Evolutionary conservation across 2,113 vertebrate genomes (phyloP).

Genomic region (Scopus umbretta): DNA sequence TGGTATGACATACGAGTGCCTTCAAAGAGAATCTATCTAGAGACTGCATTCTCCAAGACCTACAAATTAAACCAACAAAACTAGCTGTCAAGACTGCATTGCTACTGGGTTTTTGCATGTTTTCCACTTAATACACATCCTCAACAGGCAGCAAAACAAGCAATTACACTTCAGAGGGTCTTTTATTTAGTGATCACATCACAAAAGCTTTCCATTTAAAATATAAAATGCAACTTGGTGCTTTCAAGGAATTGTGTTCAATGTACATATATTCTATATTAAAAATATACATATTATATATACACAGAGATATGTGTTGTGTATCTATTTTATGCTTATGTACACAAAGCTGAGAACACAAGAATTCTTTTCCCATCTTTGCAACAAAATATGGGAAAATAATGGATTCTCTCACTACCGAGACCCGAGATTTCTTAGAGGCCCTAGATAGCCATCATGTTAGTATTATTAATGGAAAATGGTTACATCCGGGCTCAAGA

Average conservation of each 20-base stretch:
- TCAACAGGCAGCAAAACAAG: background rate
- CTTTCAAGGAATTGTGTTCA: background rate
- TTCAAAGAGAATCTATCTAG: background rate
- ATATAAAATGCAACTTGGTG: background rate
- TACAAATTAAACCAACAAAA: background rate
- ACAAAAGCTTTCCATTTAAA: background rate
- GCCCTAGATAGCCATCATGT: background rate
- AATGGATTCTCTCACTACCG: background rate
- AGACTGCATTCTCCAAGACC: background rate
- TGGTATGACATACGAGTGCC: background rate
- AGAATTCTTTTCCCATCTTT: background rate
- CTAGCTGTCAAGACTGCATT: background rate
- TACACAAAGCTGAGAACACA: background rate
- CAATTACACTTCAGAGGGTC: background rate
- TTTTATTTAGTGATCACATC: background rate
- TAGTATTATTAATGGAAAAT: constrained; percentile 12
- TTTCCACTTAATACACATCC: background rate
- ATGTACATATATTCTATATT: background rate
- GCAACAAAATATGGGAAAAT: background rate
- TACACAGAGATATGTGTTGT: background rate
- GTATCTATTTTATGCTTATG: background rate
- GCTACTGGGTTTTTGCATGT: background rate
- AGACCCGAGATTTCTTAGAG: background rate
- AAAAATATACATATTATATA: background rate
- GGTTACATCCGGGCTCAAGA: background rate